These are phyloP conservation scores for Heterodera filipjevi DNA, from an alignment of 2,888 invertebrate genomes.

Conservation along the genomic window DNA sequence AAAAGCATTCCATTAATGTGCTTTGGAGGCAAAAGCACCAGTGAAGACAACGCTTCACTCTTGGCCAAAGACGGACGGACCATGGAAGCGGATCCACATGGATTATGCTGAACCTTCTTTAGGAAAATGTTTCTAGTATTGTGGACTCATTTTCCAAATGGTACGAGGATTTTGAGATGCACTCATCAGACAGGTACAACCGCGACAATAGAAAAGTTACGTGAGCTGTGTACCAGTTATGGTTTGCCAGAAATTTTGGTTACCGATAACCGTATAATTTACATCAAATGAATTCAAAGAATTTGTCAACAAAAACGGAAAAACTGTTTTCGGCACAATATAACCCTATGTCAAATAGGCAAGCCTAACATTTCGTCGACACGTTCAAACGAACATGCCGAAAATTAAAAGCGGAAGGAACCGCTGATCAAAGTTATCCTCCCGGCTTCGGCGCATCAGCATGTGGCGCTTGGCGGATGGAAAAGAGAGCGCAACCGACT, in stretches of 20 bases:
- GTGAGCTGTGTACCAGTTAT: background rate
- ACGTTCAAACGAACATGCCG: no score
- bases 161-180: constrained; percentile 7
- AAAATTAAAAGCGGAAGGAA: constrained; percentile 18
- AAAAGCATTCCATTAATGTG: constrained; percentile 47
- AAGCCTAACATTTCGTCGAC: no score
- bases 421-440: no score
- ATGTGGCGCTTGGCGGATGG: no score
- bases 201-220: constrained; percentile 9
- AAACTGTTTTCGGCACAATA: no score
- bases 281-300: no score
- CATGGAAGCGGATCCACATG: constrained; percentile 66
- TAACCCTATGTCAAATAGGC: no score
- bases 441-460: no score
- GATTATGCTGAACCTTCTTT: constrained; percentile 67
- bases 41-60: constrained; percentile 48
- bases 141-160: constrained; percentile 22
- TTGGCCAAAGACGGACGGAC: constrained; percentile 56
- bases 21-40: constrained; percentile 41
- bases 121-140: constrained; percentile 54
- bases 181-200: background rate
- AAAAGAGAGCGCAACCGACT: no score
- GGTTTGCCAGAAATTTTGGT: constrained; percentile 25
- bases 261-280: constrained; percentile 26
- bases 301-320: no score